Evolutionary conservation across 2,797 vertebrate genomes (phyloP), one percentile per base, ranked within the genome.

Genomic region (Cirrhinus mrigala): DNA sequence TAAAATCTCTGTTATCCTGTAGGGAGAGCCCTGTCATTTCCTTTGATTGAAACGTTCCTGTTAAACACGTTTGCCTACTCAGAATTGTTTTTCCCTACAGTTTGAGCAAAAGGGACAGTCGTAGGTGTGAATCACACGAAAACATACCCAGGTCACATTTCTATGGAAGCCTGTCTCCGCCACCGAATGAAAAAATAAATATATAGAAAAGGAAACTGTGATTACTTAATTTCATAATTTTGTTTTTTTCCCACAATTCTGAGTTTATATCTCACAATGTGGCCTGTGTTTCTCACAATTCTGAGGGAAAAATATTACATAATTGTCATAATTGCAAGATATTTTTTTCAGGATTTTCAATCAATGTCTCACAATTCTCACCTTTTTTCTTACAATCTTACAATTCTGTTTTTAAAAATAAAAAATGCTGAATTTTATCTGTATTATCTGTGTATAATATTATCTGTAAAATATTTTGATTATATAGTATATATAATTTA

Each of bases 1-100:
- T 52, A 1, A 15, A 58, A 14, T 12, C 54, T 33, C 40, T 9
- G 44, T 37, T 52, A 64, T 83, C 82, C 44, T 52, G 40, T 83
- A 74, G 27, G 18, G 22, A 83, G 56, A 75, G 70, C 70, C 44
- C 82, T 78, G 33, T 82, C 24, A 10, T 9, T 37, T 56, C 27
- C 71, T 40, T 64, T 20, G 60, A 58, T 64, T 79, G 44, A 79
- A 44, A 54, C 22, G 16, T 54, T 40, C 7, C 14, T 15, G 3
- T 24, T 10, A 77, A 29, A 54, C 82, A 68, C 11, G 4, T 46
- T 46, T 69, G 15, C 37, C 33, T 73, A 20, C 24, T 60, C 82
- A 14, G 22, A 76, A 66, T 14, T 2, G 3, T 33, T 64, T 62
- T 20, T 16, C 15, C 24, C 24, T 15, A 74, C 24, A 29, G 71